Evolutionary conservation across 2,113 vertebrate species (phyloP), one percentile per base, ranked within the genome.

Genomic region (Centropus unirufus): DNA sequence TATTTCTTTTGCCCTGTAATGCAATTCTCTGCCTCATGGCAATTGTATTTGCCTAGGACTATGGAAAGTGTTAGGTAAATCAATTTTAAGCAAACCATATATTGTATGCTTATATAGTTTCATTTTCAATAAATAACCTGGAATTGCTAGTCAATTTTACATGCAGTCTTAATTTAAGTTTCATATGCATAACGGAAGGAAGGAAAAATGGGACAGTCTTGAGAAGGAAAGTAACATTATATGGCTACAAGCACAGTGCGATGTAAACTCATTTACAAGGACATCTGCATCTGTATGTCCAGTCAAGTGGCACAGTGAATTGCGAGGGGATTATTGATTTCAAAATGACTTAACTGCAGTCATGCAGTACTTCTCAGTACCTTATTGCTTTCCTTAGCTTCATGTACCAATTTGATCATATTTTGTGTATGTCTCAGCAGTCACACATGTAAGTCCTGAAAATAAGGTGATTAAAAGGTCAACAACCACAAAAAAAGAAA

Each of bases 281-380:
- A 66, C 91, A 95, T 95, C 87, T 97, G 87, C 84, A 96, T 95
- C 92, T 96, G 91, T 95, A 95, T 95, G 92, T 94, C 96, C 93
- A 95, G 90, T 93, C 91, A 97, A 97, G 94, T 96, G 92, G 84
- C 93, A 94, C 91, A 91, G 83, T 80, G 92, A 91, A 94, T 91
- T 96, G 93, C 79, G 5, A 94, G 76, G 55, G 87, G 89, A 96
- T 95, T 96, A 96, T 94, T 96, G 94, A 96, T 97, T 97, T 96
- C 84, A 88, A 89, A 93, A 96, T 96, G 46, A 94, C 92, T 96
- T 93, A 95, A 96, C 89, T 90, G 91, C 93, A 97, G 77, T 92
- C 88, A 96, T 92, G 93, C 88, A 94, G 62, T 79, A 86, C 90
- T 70, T 80, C 36, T 94, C 66, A 96, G 83, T 90, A 90, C 52